These are phyloP conservation scores for Ferrisia virgata DNA, from an alignment of 2,888 invertebrate genomes.

Conservation along the genomic window DNA sequence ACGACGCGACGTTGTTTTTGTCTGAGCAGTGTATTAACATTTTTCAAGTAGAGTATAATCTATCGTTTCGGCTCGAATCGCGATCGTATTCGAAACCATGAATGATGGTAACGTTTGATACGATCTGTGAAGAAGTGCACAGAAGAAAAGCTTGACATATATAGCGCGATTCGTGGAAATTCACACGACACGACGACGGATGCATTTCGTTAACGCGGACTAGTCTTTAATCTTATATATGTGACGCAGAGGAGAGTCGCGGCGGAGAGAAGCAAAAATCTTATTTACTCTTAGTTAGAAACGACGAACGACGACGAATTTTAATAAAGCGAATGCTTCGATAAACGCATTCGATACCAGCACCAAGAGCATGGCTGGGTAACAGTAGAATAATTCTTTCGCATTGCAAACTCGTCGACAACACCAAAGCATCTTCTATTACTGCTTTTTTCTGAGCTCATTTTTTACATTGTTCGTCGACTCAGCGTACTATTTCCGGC, in stretches of 20 bases:
- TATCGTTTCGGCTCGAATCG: constrained; percentile 21
- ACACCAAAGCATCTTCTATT: neutral
- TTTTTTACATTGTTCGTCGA: no score
- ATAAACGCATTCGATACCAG: neutral
- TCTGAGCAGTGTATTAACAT: constrained; percentile 27
- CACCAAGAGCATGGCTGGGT: neutral
- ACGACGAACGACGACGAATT: constrained; percentile 1
- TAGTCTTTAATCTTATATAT: constrained; percentile 5
- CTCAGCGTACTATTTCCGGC: neutral
- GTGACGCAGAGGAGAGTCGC: no score
- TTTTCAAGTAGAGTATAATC: neutral
- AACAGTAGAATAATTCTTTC: neutral
- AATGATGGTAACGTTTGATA: neutral
- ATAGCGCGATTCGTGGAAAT: no score
- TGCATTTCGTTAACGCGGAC: constrained; percentile 17
- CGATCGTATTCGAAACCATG: constrained; percentile 7
- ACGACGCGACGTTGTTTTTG: no score
- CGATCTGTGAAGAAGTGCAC: neutral
- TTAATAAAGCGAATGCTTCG: constrained; percentile 16
- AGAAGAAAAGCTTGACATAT: no score
- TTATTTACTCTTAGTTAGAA: constrained; percentile 6
- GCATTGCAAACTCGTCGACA: neutral
- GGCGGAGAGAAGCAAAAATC: neutral
- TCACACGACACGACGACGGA: neutral
- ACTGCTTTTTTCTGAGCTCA: neutral